These are phyloP conservation scores for Meliscaeva auricollis DNA, from an alignment of 2,888 invertebrate genomes.

Conservation along the genomic window DNA sequence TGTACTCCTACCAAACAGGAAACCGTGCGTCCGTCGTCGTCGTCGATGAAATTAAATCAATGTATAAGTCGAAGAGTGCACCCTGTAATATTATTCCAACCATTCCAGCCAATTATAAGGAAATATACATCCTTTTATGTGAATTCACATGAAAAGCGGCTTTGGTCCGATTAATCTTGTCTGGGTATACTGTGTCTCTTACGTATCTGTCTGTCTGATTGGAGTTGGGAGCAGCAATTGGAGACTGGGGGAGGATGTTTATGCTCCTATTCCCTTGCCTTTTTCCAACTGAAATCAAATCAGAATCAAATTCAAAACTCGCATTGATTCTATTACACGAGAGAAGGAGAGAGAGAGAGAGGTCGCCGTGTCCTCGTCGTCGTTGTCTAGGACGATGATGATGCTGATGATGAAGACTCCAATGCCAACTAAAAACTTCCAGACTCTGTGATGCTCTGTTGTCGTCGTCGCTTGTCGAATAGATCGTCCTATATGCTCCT, in stretches of 20 bases:
- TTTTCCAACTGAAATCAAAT: conserved; percentile 41
- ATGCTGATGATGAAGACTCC: conserved; percentile 27
- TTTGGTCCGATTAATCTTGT: conserved; percentile 66
- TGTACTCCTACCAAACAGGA: background rate
- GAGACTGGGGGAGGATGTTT: background rate
- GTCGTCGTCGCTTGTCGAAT: background rate
- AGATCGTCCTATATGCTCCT: background rate
- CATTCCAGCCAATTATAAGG: conserved; percentile 65
- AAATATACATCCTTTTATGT: conserved; percentile 34
- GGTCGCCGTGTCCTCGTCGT: background rate
- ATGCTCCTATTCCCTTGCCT: background rate
- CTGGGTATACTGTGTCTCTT: conserved; percentile 29
- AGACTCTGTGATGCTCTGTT: conserved; percentile 6
- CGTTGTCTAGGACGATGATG: conserved; percentile 11
- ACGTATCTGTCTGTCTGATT: conserved; percentile 21
- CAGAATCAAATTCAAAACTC: conserved; percentile 70
- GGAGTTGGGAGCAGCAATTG: no score
- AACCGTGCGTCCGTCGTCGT: background rate
- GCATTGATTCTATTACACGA: conserved; percentile 68
- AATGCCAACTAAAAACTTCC: conserved; percentile 57
- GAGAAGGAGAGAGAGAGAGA: background rate
- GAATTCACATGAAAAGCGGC: conserved; percentile 46
- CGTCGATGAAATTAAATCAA: background rate
- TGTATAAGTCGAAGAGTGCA: conserved; percentile 8
- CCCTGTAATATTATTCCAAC: conserved; percentile 46